Evolutionary conservation across 2,113 vertebrate species (phyloP), one percentile per base, ranked within the genome.

Genomic region (Cyprinodon variegatus): DNA sequence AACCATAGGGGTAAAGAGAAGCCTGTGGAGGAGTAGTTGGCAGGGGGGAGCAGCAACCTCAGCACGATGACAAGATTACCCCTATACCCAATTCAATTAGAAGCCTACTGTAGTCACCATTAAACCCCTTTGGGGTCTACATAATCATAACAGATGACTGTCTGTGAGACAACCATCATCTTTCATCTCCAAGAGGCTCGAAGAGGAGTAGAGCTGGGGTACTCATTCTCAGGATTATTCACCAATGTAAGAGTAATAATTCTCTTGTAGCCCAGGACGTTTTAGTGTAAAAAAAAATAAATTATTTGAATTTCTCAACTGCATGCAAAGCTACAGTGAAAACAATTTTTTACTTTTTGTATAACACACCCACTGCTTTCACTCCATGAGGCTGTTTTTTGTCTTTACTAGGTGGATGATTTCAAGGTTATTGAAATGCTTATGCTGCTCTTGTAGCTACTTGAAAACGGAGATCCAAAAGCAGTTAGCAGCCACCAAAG

Each of bases 131-230:
- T 79, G 84, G 80, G 88, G 83, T 86, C 76, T 86, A 78, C 82
- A 80, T 89, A 89, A 92, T 91, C 76, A 77, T 75, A 87, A 91
- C 86, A 88, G 90, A 93, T 91, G 83, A 84, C 70, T 85, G 78
- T 86, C 76, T 70, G 61, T 74, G 79, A 85, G 88, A 89, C 71
- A 83, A 72, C 83, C 79, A 79, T 78, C 79, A 87, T 89, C 83
- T 71, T 82, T 85, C 78, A 88, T 77, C 84, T 87, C 80, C 46
- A 40, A 74, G 90, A 78, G 72, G 84, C 71, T 80, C 45, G 76
- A 67, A 82, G 84, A 85, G 63, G n/a, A 74, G 76, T 22, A 40
- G 69, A 68, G 68, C 78, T 61, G 61, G 65, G 82, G 74, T 63
- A 70, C 66, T 77, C 60, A 59, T 0, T 14, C 43, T 57, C 45